A percentile compares a stretch with the other conserved stretches of the same genome.
phyloP scores from a whole-genome alignment of 2,797 vertebrate genomes.

The Enteromius unitaeniatus region DNA sequence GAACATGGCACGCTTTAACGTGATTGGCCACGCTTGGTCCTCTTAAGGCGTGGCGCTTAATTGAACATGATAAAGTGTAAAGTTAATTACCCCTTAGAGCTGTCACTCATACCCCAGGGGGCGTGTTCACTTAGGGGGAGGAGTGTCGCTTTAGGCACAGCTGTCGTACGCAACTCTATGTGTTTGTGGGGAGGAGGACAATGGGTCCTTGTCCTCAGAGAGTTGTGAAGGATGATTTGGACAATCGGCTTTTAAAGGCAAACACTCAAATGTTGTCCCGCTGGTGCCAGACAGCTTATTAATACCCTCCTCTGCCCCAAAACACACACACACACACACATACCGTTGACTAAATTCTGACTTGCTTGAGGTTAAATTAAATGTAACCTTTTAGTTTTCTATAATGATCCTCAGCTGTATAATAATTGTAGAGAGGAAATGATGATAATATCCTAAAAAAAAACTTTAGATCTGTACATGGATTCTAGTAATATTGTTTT shows the following conservation, averaged over 20 bases:
- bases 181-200: conserved; percentile 80
- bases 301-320: conserved; percentile 68
- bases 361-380: conserved; percentile 22
- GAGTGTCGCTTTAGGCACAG: conserved; percentile 91
- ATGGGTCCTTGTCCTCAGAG: conserved; percentile 93
- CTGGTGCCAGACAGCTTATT: conserved; percentile 85
- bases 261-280: conserved; percentile 81
- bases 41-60: conserved; percentile 90
- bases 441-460: neutral
- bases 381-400: neutral
- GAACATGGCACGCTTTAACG: conserved; percentile 93
- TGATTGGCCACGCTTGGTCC: conserved; percentile 89
- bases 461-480: neutral
- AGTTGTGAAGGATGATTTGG: conserved; percentile 95
- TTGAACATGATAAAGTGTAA: conserved; percentile 99
- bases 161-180: conserved; percentile 86
- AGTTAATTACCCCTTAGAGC: conserved; percentile 99
- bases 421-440: neutral
- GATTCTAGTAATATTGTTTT: neutral
- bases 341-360: conserved; percentile 22
- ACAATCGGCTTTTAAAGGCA: conserved; percentile 97
- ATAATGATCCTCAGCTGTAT: neutral
- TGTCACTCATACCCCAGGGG: conserved; percentile 93
- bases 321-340: conserved; percentile 49
- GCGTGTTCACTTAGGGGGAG: conserved; percentile 79